These are phyloP conservation scores for Amphiprion ocellaris DNA, from an alignment of 2,113 vertebrate species.

Conservation along the genomic window DNA sequence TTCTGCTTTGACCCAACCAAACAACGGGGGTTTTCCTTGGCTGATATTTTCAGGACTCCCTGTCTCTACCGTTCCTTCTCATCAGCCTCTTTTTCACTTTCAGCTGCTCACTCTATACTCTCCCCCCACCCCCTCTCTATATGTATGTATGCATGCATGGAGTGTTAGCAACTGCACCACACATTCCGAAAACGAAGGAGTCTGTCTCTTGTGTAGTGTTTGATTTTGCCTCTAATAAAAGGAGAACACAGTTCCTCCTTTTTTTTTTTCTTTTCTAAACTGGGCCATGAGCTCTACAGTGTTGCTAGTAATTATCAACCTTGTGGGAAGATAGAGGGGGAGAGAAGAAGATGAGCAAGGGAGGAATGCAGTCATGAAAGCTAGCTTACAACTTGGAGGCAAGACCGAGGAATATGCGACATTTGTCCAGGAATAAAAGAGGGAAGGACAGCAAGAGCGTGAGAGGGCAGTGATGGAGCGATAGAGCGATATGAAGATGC, in stretches of 20 bases:
- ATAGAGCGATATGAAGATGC: conserved; percentile 31
- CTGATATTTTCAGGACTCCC: conserved; percentile 74
- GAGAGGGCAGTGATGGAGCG: conserved; percentile 19
- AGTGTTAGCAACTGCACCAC: conserved; percentile 1
- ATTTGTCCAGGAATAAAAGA: conserved; percentile 48
- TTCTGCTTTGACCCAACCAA: conserved; percentile 57
- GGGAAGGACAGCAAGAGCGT: not conserved
- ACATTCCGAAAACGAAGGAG: conserved; percentile 27
- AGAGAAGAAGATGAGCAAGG: conserved; percentile 31
- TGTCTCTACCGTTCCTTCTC: conserved; percentile 40
- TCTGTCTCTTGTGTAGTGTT: conserved; percentile 54
- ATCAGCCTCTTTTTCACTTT: conserved; percentile 2
- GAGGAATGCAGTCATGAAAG: conserved; percentile 35
- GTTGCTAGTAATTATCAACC: conserved; percentile 79
- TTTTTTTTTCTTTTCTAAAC: conserved; percentile 66
- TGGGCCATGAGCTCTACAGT: conserved; percentile 77
- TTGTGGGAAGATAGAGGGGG: conserved; percentile 60
- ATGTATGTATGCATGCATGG: conserved; percentile 4
- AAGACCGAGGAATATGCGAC: conserved; percentile 22
- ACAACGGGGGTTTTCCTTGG: conserved; percentile 78
- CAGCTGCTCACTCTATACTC: not conserved
- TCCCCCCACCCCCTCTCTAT: conserved; percentile 5
- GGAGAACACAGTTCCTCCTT: conserved; percentile 58
- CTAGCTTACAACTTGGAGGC: conserved; percentile 45
- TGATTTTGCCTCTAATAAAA: conserved; percentile 73